phyloP scores from a whole-genome alignment of 2,113 vertebrate species.

The Naja naja region DNA sequence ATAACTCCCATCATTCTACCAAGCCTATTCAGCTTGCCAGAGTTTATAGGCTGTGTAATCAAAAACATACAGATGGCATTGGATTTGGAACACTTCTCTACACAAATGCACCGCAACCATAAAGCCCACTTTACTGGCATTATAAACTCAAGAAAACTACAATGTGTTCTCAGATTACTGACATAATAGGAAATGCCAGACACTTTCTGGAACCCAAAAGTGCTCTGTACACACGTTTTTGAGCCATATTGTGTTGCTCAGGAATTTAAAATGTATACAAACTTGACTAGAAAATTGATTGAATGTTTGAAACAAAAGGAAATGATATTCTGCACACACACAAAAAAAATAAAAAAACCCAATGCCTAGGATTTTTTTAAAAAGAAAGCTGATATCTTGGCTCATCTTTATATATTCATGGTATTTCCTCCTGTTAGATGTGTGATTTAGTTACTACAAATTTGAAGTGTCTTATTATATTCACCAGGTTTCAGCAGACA shows the following conservation, averaged over 20 bases:
- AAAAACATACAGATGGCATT: not conserved
- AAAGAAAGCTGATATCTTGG: slow-evolving; percentile 31
- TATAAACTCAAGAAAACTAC: slow-evolving; percentile 17
- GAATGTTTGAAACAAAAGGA: slow-evolving; percentile 49
- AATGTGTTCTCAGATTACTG: not conserved
- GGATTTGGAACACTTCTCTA: not conserved
- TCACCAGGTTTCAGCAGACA: not conserved
- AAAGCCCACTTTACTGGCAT: not conserved
- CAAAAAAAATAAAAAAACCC: not conserved
- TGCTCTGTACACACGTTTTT: not conserved
- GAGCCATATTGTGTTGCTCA: accelerated
- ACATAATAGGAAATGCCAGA: accelerated
- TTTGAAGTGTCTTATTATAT: not conserved
- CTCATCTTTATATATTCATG: not conserved
- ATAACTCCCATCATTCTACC: not conserved
- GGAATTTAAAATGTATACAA: not conserved
- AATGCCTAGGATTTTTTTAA: not conserved
- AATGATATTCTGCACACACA: slow-evolving; percentile 24
- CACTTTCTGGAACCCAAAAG: slow-evolving; percentile 19
- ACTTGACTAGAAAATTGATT: accelerated
- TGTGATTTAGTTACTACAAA: not conserved
- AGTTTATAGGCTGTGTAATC: not conserved
- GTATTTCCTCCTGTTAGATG: not conserved
- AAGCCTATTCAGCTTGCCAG: not conserved
- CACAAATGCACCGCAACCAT: not conserved